Base-by-base conservation (phyloP, 23 tunicate genomes). In the Clavelina lepadiformis region DNA sequence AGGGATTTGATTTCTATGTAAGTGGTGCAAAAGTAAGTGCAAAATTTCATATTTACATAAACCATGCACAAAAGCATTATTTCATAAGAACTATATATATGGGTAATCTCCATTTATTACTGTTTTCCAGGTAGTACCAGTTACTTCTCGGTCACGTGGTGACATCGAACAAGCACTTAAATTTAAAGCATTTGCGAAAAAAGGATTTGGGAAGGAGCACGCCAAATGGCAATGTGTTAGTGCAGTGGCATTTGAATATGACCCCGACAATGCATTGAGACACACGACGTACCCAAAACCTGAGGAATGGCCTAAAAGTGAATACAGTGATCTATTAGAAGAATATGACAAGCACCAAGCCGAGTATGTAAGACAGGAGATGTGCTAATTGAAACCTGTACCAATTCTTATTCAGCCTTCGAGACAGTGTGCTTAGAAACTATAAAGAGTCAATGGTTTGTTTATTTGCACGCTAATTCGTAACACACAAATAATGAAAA, bases 211-310 rank as follows among this genome's bases (percentile, higher is more conserved):
- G 19, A 89, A 89, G 31, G 99, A 94, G 54, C 99, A 94, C 55
- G 99, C 99, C 5, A 94, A 94, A 37, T 94, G 99, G 99, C 99
- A 94, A 60, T 56, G 82, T 11, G 94, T 89, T 1, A 75, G 89
- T 36, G 94, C 94, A 6, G 83, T 86, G 45, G 96, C 94, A 2
- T 94, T 94, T 31, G 99, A 94, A 61, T 94, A 94, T 46, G 99
- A 94, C 46, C 99, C 99, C 18, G 99, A 94, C 73, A 94, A 94
- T 51, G 82, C 99, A 20, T 34, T 94, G 35, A 47, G 99, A 1
- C 99, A 94, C 67, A 94, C 99, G 24, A 94, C 99, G 3, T 94
- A 67, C 51, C 99, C 99, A 0, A 94, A 94, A 49, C 99, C 99
- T 22, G 99, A 94, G 49, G 99, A 94, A 54, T 94, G 99, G 99